These are phyloP conservation scores for Cyrtonyx montezumae DNA, from an alignment of 2,113 vertebrate species.

Conservation along the genomic window DNA sequence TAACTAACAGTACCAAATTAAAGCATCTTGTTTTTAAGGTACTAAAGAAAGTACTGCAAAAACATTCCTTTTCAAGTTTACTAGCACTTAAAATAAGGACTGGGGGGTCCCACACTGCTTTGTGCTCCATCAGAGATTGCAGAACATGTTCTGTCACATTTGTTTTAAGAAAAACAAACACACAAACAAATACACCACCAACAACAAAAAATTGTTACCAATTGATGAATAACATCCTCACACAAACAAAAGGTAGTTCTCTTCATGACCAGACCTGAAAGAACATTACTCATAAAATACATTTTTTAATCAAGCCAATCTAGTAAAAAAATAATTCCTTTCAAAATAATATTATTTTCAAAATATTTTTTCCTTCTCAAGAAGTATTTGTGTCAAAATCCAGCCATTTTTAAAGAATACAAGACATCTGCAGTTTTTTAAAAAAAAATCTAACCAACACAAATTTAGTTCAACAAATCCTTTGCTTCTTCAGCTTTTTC, in stretches of 20 bases:
- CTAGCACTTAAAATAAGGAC: not conserved
- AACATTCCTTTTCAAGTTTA: not conserved
- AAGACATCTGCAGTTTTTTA: too few relatives aligned
- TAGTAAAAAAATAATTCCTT: not conserved
- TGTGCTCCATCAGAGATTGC: fast-evolving
- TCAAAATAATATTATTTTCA: not conserved
- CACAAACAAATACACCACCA: not conserved
- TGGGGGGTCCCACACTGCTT: not conserved
- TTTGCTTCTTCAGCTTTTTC: not conserved
- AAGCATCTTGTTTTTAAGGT: not conserved
- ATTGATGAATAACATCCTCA: not conserved
- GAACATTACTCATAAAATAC: not conserved
- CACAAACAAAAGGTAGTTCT: fast-evolving
- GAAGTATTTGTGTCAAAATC: not conserved
- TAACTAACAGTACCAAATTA: not conserved
- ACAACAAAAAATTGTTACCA: not conserved
- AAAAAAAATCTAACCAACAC: not conserved
- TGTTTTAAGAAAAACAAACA: not conserved
- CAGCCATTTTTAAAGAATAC: not conserved
- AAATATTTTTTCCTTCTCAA: not conserved
- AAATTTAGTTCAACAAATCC: not conserved
- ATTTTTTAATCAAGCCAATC: not conserved
- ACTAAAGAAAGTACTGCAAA: not conserved
- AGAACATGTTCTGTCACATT: not conserved
- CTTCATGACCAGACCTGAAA: not conserved